Conservation (phyloP, 2,797 vertebrate genomes). For the Lutjanus argentimaculatus region DNA sequence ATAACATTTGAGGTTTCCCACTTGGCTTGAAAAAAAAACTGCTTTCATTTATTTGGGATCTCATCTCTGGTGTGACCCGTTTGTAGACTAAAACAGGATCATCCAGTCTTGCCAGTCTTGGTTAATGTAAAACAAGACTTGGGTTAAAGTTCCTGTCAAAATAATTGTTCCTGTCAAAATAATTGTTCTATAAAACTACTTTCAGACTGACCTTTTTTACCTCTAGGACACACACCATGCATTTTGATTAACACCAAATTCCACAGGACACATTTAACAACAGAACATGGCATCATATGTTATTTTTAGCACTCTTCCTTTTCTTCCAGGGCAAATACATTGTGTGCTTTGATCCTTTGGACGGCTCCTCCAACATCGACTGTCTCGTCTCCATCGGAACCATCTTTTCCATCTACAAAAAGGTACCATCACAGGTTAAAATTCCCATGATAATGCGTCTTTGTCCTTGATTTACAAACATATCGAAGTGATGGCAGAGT, state of each 20-base stretch:
- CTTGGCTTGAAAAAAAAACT: background rate
- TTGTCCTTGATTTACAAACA: background rate
- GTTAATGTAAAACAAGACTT: background rate
- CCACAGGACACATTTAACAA: background rate
- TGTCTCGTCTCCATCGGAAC: slow-evolving; percentile 95
- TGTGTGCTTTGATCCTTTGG: slow-evolving; percentile 95
- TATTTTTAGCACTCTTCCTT: background rate
- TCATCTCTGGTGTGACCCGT: background rate
- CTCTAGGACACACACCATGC: no score
- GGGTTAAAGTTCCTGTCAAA: background rate
- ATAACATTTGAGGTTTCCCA: background rate
- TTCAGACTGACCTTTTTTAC: background rate
- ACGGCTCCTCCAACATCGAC: slow-evolving; percentile 97
- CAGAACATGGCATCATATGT: background rate
- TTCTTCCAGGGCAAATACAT: slow-evolving; percentile 93
- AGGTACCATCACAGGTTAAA: slow-evolving; percentile 58
- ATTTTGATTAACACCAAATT: background rate
- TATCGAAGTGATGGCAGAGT: background rate
- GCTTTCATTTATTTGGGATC: background rate
- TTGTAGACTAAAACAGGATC: slow-evolving; percentile 2
- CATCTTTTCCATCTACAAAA: slow-evolving; percentile 95
- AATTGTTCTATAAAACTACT: background rate
- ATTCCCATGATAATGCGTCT: background rate
- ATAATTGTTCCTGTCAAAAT: background rate
- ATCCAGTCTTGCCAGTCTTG: background rate